Percentiles rank a stretch among this genome's conserved stretches.
phyloP scores from a whole-genome alignment of 2,113 vertebrate genomes.

The Oncorhynchus masou region DNA sequence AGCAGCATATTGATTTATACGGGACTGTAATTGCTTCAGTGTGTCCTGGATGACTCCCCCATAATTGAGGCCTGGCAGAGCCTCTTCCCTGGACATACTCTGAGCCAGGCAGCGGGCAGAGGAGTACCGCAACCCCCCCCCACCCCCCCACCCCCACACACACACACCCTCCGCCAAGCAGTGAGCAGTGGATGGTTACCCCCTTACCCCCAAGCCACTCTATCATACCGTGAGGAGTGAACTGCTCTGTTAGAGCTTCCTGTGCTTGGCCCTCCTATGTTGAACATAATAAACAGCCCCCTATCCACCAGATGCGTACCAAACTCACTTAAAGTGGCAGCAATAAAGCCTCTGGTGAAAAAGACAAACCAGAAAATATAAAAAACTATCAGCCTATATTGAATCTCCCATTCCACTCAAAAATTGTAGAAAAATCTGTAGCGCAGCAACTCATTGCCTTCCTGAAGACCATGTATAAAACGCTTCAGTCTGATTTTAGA shows the following conservation, averaged over 20 bases:
- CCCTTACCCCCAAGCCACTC: slow-evolving; percentile 32
- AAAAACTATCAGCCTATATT: too few relatives aligned
- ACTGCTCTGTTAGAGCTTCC: slow-evolving; percentile 14
- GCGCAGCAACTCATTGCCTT: too few relatives aligned
- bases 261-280: too few relatives aligned
- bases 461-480: too few relatives aligned
- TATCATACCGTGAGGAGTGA: slow-evolving; percentile 34
- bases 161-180: slow-evolving; percentile 22
- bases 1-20: slow-evolving; percentile 76
- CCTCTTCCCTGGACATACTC: slow-evolving; percentile 60
- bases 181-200: slow-evolving; percentile 21
- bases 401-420: too few relatives aligned
- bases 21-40: slow-evolving; percentile 76
- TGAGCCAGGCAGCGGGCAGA: slow-evolving; percentile 67
- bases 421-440: too few relatives aligned
- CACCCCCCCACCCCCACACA: slow-evolving; percentile 27
- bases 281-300: too few relatives aligned
- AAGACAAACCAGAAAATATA: too few relatives aligned
- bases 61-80: slow-evolving; percentile 73
- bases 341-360: too few relatives aligned
- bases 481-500: too few relatives aligned
- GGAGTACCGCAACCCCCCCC: slow-evolving; percentile 53
- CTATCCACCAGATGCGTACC: too few relatives aligned
- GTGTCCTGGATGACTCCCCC: slow-evolving; percentile 74
- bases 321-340: too few relatives aligned